These are phyloP conservation scores for Stenotaenia linearis DNA, from an alignment of 2,888 invertebrate genomes.

Conservation along the genomic window DNA sequence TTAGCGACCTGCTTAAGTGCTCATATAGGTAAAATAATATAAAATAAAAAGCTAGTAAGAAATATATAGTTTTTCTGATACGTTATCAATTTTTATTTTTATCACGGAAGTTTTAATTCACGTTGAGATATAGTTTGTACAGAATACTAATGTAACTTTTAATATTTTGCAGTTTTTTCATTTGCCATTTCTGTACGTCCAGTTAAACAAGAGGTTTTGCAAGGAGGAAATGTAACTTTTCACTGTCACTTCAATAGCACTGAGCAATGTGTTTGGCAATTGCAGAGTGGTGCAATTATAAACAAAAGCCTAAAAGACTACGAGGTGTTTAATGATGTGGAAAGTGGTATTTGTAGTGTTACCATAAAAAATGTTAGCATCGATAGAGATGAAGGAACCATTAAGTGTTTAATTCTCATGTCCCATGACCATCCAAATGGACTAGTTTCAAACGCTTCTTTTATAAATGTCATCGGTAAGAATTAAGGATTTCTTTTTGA, in stretches of 20 bases:
- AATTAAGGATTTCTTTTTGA: not conserved
- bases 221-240: not conserved
- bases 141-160: not conserved
- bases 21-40: not conserved
- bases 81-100: not conserved
- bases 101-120: not conserved
- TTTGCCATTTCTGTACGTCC: not conserved
- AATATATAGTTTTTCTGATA: not conserved
- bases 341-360: not conserved
- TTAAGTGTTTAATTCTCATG: not conserved
- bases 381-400: not conserved
- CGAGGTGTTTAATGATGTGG: not conserved
- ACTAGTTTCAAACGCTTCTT: not conserved
- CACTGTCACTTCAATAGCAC: not conserved
- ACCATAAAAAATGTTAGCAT: not conserved
- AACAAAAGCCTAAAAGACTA: not conserved
- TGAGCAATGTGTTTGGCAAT: not conserved
- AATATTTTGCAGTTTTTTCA: not conserved
- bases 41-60: no score
- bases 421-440: not conserved
- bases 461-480: not conserved
- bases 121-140: no score
- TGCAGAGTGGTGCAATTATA: not conserved
- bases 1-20: not conserved
- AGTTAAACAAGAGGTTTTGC: not conserved